Evolutionary conservation across 2,797 vertebrate species (phyloP), one percentile per base, ranked within the genome.

Genomic region (Moxostoma hubbsi): DNA sequence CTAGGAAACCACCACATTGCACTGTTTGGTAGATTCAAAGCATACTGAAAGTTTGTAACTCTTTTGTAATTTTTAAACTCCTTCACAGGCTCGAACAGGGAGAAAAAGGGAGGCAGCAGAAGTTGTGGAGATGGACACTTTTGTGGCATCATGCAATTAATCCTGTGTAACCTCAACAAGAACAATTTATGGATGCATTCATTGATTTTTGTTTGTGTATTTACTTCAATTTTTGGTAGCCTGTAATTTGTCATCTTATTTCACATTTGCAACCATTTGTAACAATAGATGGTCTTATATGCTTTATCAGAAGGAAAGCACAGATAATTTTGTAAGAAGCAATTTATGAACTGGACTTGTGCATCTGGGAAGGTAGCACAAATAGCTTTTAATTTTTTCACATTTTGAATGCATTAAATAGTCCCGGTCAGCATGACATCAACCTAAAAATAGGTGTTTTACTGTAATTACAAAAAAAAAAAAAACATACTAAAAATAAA

Each of bases 61-160:
- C n/a, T n/a, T n/a, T n/a, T n/a, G 1, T 2, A 24, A 24, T 24
- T 24, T 1, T 1, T 24, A 1, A 24, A 24, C n/a, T 79, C 6
- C 58, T 62, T 64, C 81, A 57, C 50, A 89, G 91, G 11, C 75
- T 9, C 47, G n/a, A 2, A 24, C 18, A 10, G 15, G 12, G 36
- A 76, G 68, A 15, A 68, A 18, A 16, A 2, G 43, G 43, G 85
- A 87, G 0, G 68, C 73, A 15, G 74, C 75, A 0, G 87, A 89
- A 9, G 16, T 45, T 53, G 12, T 89, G 76, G 82, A 87, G 54
- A 87, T 88, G 88, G 74, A 75, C 16, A 36, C 72, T 0, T 11
- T 73, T 49, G 47, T 54, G 46, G 15, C 71, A 47, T 1, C 70
- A 11, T 18, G 55, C 3, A 11, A 11, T 8, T 13, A 67, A 13